These are phyloP conservation scores for Arenaria interpres DNA, from an alignment of 2,113 vertebrate species.

Conservation along the genomic window DNA sequence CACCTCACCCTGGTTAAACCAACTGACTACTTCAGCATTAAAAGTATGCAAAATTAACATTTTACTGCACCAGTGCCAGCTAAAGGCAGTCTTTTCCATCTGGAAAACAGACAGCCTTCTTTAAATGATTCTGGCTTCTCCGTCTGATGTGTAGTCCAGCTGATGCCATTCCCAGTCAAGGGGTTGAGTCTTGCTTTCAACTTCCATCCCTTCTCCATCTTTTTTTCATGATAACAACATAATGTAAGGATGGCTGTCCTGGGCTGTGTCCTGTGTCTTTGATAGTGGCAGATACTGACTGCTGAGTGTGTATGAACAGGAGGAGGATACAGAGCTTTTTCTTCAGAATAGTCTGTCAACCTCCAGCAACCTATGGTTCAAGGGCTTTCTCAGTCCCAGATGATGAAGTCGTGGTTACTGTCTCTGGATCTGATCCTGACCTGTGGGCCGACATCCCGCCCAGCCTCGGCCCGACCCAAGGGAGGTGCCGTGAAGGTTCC, in stretches of 20 bases:
- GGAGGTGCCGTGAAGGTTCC: background rate
- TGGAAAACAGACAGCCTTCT: background rate
- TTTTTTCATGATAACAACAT: background rate
- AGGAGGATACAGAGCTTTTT: background rate
- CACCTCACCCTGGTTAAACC: background rate
- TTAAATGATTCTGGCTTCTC: background rate
- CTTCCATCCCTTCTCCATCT: background rate
- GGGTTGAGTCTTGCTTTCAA: background rate
- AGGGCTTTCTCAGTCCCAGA: background rate
- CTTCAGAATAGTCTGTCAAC: background rate
- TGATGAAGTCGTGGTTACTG: background rate
- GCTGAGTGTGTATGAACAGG: background rate
- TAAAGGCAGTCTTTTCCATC: background rate
- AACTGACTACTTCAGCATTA: background rate
- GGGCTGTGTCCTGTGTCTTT: background rate
- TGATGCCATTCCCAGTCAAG: background rate
- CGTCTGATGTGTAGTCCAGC: background rate
- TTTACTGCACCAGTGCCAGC: background rate
- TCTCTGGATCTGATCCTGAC: background rate
- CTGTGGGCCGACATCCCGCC: background rate
- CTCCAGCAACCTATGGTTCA: background rate
- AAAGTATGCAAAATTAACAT: background rate
- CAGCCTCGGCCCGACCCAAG: background rate
- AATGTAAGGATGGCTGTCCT: background rate
- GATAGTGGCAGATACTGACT: background rate